Evolutionary conservation across 2,888 invertebrate species (phyloP), one percentile per base, ranked within the genome.

Genomic region (Leptopilina drosophilae): DNA sequence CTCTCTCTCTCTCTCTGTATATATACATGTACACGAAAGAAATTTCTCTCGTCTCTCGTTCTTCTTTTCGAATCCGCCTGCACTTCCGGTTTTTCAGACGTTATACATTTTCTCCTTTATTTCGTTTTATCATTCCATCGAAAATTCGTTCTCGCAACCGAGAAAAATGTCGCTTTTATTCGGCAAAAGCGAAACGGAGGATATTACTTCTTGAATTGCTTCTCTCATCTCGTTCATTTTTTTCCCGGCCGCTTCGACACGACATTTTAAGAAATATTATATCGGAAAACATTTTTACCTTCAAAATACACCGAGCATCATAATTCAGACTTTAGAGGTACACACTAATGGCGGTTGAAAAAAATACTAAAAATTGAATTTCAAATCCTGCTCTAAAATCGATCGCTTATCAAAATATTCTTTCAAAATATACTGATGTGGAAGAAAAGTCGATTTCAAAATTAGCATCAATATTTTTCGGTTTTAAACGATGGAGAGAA

Each of bases 71-170:
- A 73, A 73, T 73, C 53, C 53, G 49, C 49, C 67, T 69, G 67
- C 67, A 69, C 67, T 69, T 69, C 67, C 67, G 67, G 67, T 26
- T 49, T 42, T 49, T 46, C 42, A 20, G 66, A 66, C 46, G 12
- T 69, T 42, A 69, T 12, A 42, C 42, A 49, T 69, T 49, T 26
- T 49, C 46, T 69, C 49, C 49, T 49, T 49, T 49, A 49, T 20
- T 69, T 69, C 67, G 49, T 69, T 69, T 69, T 69, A 49, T 46
- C 66, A 42, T 66, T 66, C 46, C 26, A 69, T 69, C 67, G 20
- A 62, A n/a, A 49, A 67, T 33, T 42, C 15, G 67, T 20, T 67
- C 67, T 67, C 67, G 33, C n/a, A 67, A 20, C 59, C 59, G 20
- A 26, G 76, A 56, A 76, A 76, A 59, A 76, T 62, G 40, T 42